Percentiles rank a stretch among this genome's conserved stretches.
Conservation (phyloP, 2,797 vertebrate species). For the Decapterus maruadsi region DNA sequence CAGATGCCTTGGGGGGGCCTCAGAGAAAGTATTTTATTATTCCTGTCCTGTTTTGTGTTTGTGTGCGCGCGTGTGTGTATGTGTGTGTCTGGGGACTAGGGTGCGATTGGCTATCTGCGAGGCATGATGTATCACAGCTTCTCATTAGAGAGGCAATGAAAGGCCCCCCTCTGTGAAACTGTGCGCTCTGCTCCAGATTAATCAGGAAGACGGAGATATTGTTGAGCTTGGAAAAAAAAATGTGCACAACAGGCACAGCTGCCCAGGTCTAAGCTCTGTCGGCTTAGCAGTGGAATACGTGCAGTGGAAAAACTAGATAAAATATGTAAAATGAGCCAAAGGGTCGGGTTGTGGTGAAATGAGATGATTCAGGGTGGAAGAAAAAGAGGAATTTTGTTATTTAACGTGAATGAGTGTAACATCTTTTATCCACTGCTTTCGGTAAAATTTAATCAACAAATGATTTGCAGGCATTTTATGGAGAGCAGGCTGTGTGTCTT, state of each 20-base stretch:
- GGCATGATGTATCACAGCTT: slow-evolving; percentile 77
- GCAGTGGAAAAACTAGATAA: slow-evolving; percentile 35
- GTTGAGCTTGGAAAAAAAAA: slow-evolving; percentile 60
- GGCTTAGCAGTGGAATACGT: slow-evolving; percentile 49
- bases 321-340: slow-evolving; percentile 40
- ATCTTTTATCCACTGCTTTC: slow-evolving; percentile 30
- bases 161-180: slow-evolving; percentile 73
- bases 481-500: slow-evolving; percentile 62
- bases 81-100: slow-evolving; percentile 31
- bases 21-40: slow-evolving; percentile 63
- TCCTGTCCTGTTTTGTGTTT: slow-evolving; percentile 51
- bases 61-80: slow-evolving; percentile 21
- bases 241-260: slow-evolving; percentile 69
- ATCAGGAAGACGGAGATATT: slow-evolving; percentile 78
- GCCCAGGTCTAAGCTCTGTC: slow-evolving; percentile 54
- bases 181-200: slow-evolving; percentile 71
- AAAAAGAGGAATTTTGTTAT: slow-evolving; percentile 25
- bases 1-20: slow-evolving; percentile 51
- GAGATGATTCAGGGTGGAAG: slow-evolving; percentile 14
- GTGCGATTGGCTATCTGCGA: slow-evolving; percentile 69
- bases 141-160: slow-evolving; percentile 81
- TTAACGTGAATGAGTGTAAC: slow-evolving; percentile 6
- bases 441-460: slow-evolving; percentile 55
- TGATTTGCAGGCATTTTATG: slow-evolving; percentile 61
- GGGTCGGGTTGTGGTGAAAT: slow-evolving; percentile 16